Evolutionary conservation across 2,888 invertebrate species (phyloP), one percentile per base, ranked within the genome.

Genomic region (Ganaspis brasiliensis): DNA sequence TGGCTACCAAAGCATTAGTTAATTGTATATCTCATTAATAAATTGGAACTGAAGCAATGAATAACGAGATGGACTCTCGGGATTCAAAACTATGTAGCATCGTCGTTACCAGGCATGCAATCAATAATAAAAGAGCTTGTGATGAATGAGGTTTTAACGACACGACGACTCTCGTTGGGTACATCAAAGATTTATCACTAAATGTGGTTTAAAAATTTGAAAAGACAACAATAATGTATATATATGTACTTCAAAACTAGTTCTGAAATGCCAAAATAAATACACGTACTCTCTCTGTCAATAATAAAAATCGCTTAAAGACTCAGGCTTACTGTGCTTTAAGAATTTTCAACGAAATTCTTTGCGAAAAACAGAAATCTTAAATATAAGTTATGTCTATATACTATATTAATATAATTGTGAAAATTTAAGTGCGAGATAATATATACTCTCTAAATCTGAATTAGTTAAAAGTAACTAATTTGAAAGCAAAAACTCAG

Each of bases 11-110:
- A 5, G 4, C n/a, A 67, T 45, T 67, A 26, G 26, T 26, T 45
- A 67, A 67, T 67, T 67, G 26, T 67, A 67, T 67, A 67, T n/a
- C 45, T n/a, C 67, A 67, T 26, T 67, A 67, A 67, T 67, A 45
- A 67, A 67, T 67, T 67, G 45, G 45, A 67, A 67, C 45, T 67
- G 4, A 49, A n/a, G 40, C 45, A 67, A 67, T 12, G 45, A 45
- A 67, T 26, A 67, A 67, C 26, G 45, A 45, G 45, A 67, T 1
- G 9, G 37, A 10, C 67, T 45, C 67, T 14, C 24, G 45, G 67
- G 67, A 67, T 67, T 67, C 9, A n/a, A 24, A 49, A 49, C 26
- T 24, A n/a, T n/a, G n/a, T n/a, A n/a, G 40, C 26, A 45, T 49
- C 26, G 45, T 67, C 45, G n/a, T n/a, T 49, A 45, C 26, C 45